Conservation (phyloP, 2,888 invertebrate species). For the Shargacucullia verbasci region DNA sequence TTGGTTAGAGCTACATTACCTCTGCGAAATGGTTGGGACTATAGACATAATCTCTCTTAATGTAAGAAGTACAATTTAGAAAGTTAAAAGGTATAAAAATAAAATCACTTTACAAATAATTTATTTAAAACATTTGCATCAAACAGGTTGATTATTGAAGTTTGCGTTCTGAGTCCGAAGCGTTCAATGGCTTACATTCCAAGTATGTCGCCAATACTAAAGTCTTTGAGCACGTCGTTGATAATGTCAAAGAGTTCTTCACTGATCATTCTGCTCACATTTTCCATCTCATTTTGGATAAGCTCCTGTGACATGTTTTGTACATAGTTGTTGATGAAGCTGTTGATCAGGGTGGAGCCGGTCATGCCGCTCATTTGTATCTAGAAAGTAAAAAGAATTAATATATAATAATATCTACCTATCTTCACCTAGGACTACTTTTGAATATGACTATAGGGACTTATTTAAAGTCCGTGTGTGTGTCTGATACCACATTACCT, state of each 20-base stretch:
- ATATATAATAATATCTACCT: too few species aligned
- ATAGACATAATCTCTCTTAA: too few species aligned
- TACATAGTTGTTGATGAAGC: constrained; percentile 65
- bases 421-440: too few species aligned
- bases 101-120: too few species aligned
- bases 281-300: constrained; percentile 64
- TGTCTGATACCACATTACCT: too few species aligned
- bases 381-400: constrained; percentile 54
- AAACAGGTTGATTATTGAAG: constrained; percentile 25
- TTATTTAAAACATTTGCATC: background rate
- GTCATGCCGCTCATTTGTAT: constrained; percentile 71
- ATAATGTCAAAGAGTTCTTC: constrained; percentile 68
- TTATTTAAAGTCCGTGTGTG: too few species aligned
- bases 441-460: too few species aligned
- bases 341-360: constrained; percentile 69
- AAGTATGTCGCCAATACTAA: constrained; percentile 66
- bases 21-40: too few species aligned
- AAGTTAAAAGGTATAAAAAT: too few species aligned
- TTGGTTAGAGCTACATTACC: too few species aligned
- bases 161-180: background rate
- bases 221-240: constrained; percentile 69
- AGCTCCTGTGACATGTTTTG: constrained; percentile 68
- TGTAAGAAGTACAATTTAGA: too few species aligned
- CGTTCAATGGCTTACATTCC: constrained; percentile 26
- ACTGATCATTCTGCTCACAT: constrained; percentile 64